phyloP scores from a whole-genome alignment of 2,797 vertebrate genomes.

The Pristis pectinata region DNA sequence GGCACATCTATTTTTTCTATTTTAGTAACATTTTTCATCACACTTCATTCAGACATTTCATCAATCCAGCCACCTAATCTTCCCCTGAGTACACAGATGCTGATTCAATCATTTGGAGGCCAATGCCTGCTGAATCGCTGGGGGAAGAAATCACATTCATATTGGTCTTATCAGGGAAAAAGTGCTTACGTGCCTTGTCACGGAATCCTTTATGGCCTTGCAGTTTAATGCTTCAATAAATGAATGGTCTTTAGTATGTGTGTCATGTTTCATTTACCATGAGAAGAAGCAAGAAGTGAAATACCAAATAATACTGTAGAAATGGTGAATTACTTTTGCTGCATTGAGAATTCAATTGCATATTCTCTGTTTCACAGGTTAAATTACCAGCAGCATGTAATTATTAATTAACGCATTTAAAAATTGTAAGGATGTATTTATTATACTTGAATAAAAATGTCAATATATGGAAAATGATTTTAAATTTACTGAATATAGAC shows the following conservation, averaged over 20 bases:
- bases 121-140: background rate
- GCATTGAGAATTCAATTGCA: constrained; percentile 1
- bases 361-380: background rate
- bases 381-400: background rate
- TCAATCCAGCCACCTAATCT: constrained; percentile 16
- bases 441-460: background rate
- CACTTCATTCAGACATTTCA: background rate
- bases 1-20: background rate
- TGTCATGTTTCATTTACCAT: background rate
- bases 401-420: background rate
- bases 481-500: background rate
- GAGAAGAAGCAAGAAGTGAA: constrained; percentile 11
- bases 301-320: background rate
- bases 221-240: constrained; percentile 22
- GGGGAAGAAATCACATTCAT: constrained; percentile 11
- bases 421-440: background rate
- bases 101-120: constrained; percentile 5
- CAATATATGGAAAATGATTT: background rate
- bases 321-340: background rate
- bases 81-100: background rate
- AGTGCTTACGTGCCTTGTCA: background rate
- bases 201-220: background rate
- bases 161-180: background rate
- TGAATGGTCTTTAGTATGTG: constrained; percentile 30
- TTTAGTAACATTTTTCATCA: background rate